Evolutionary conservation across 2,797 vertebrate genomes (phyloP).

Genomic region (Rhinogobio ventralis): DNA sequence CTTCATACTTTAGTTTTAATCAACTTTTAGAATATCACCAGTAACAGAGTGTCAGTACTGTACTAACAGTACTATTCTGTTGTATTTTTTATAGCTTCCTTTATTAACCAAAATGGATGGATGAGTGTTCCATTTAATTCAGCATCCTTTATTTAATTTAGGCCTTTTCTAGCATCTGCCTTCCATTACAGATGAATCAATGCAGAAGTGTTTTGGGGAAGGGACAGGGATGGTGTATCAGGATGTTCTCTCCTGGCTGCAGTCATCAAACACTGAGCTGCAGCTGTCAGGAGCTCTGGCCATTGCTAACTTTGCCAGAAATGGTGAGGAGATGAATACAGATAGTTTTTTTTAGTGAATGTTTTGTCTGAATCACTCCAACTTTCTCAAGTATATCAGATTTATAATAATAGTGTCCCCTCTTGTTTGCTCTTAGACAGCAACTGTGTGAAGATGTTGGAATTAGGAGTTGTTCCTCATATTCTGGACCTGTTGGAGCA

Average conservation of each 20-base stretch:
- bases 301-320: slow-evolving; percentile 81
- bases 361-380: background rate
- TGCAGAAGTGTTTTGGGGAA: slow-evolving; percentile 80
- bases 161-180: background rate
- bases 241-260: slow-evolving; percentile 77
- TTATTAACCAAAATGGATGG: background rate
- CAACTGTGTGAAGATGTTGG: slow-evolving; percentile 88
- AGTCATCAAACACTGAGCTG: slow-evolving; percentile 77
- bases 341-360: background rate
- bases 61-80: background rate
- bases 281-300: slow-evolving; percentile 77
- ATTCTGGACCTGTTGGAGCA: slow-evolving; percentile 87
- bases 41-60: background rate
- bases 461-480: slow-evolving; percentile 86
- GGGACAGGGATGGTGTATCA: slow-evolving; percentile 76
- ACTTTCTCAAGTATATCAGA: background rate
- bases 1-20: background rate
- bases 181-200: slow-evolving; percentile 76
- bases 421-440: slow-evolving; percentile 74
- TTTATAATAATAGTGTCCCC: background rate
- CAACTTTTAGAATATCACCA: background rate
- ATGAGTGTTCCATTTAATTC: background rate
- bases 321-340: slow-evolving; percentile 63
- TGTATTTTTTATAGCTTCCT: background rate
- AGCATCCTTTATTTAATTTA: background rate